These are phyloP conservation scores for Remorina albescens DNA, from an alignment of 2,797 vertebrate species.

Conservation along the genomic window DNA sequence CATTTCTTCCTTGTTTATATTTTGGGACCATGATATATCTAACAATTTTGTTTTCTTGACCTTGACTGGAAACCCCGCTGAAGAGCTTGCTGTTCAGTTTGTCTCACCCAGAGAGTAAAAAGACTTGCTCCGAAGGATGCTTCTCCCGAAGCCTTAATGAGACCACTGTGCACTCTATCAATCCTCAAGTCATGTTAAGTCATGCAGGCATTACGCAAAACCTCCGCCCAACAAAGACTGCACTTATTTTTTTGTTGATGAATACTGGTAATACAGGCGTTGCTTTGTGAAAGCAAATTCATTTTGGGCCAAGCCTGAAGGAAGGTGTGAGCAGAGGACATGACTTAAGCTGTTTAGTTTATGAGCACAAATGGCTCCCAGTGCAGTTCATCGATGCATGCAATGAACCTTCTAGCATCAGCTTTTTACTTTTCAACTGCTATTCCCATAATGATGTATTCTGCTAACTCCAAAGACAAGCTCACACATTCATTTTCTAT, in stretches of 20 bases:
- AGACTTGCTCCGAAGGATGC: not conserved
- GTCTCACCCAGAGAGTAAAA: not conserved
- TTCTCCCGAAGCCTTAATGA: conserved; percentile 16
- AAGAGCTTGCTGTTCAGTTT: conserved; percentile 17
- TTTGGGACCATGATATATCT: not conserved
- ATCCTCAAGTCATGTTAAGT: conserved; percentile 37
- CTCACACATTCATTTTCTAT: conserved; percentile 16
- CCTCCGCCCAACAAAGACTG: conserved; percentile 7
- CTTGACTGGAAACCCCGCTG: conserved; percentile 2
- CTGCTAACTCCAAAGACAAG: not conserved
- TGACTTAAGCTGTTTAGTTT: conserved; percentile 45
- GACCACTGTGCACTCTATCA: conserved; percentile 8
- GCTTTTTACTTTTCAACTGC: conserved; percentile 12
- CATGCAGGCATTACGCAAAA: conserved; percentile 42
- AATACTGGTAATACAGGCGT: conserved; percentile 7
- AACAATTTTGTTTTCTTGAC: conserved; percentile 26
- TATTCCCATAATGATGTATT: conserved; percentile 14
- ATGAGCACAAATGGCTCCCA: conserved; percentile 33
- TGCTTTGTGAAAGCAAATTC: conserved; percentile 22
- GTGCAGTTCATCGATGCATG: conserved; percentile 25
- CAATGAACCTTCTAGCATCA: conserved; percentile 23
- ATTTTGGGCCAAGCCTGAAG: conserved; percentile 32
- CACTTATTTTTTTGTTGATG: too few species aligned
- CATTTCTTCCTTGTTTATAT: conserved; percentile 12
- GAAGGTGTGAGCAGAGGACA: conserved; percentile 33